Evolutionary conservation across 2,797 vertebrate genomes (phyloP), one percentile per base, ranked within the genome.

Genomic region (Danio choprae): DNA sequence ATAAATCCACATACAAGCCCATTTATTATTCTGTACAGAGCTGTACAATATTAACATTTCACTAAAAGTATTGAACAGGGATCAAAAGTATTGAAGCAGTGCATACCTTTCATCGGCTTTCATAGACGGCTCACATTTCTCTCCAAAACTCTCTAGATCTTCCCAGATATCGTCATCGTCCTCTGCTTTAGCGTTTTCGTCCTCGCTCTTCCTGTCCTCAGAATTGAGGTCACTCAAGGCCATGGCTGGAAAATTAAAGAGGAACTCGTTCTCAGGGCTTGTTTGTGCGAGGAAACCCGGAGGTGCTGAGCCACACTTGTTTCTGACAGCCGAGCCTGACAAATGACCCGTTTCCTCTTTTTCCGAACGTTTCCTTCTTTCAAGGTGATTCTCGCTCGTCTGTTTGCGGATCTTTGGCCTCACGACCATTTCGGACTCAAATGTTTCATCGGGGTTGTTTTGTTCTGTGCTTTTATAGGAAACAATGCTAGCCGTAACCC

Each of bases 401-500:
- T 87, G 85, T 84, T 91, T 94, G 77, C 93, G 92, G 86, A 94
- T 87, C 92, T 96, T 96, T 84, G 94, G 94, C 86, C 95, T 92
- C 29, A 96, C 95, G 56, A 95, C 94, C 74, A 92, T 90, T 70
- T 95, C 94, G 71, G 87, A 84, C 76, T 84, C 82, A 67, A 72
- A 84, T 71, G 85, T 78, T n/a, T 86, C 87, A 71, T 85, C 80
- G 5, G 85, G 87, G 6, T 51, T 51, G 3, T 80, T 85, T 56
- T 68, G 74, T 74, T 43, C 87, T 65, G 0, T 72, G 40, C 77
- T n/a, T 81, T 81, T 87, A 69, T 82, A 76, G 55, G 50, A 72
- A 81, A 76, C 2, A 82, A 65, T 15, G 2, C 69, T 40, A 73
- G 70, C 81, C 65, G 72, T 65, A 55, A 60, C 44, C 62, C 50